Percentiles rank a stretch among this genome's conserved stretches.
Conservation (phyloP, 53 echinoderm and acorn worm genomes). For the Paracentrotus lividus region DNA sequence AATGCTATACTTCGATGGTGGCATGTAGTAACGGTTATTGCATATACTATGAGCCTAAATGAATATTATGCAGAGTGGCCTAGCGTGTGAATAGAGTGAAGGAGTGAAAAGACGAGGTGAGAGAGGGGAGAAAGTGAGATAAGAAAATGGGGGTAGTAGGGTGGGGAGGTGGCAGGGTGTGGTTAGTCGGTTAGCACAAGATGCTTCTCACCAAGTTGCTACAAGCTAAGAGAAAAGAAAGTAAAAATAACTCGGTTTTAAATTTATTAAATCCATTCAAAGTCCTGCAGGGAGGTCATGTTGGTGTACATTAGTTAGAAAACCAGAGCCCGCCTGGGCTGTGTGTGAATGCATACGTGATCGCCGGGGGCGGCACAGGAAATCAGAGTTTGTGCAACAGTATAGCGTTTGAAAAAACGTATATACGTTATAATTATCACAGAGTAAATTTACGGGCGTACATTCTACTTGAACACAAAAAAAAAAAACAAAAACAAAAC, state of each 20-base stretch:
- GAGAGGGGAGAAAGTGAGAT: not conserved
- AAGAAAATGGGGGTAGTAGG: not conserved
- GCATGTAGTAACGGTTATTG: too few species aligned
- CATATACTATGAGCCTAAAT: too few species aligned
- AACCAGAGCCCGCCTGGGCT: not conserved
- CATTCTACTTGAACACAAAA: too few species aligned
- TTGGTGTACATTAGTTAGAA: not conserved
- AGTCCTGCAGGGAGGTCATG: not conserved
- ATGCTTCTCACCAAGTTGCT: not conserved
- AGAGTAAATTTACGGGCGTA: too few species aligned
- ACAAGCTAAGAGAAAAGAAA: not conserved
- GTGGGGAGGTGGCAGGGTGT: not conserved
- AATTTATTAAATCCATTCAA: constrained; percentile 36
- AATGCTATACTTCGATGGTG: too few species aligned
- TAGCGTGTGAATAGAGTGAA: not conserved
- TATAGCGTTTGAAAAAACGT: too few species aligned
- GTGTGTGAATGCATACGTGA: not conserved
- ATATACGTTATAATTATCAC: too few species aligned
- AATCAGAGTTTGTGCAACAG: too few species aligned
- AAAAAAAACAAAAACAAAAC: too few species aligned
- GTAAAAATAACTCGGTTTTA: not conserved
- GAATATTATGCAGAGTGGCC: not conserved
- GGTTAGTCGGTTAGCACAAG: too few species aligned
- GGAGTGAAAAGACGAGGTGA: not conserved
- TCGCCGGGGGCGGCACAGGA: not conserved